Base-by-base conservation (phyloP, 1,140 invertebrate species). In the Atta colombica region DNA sequence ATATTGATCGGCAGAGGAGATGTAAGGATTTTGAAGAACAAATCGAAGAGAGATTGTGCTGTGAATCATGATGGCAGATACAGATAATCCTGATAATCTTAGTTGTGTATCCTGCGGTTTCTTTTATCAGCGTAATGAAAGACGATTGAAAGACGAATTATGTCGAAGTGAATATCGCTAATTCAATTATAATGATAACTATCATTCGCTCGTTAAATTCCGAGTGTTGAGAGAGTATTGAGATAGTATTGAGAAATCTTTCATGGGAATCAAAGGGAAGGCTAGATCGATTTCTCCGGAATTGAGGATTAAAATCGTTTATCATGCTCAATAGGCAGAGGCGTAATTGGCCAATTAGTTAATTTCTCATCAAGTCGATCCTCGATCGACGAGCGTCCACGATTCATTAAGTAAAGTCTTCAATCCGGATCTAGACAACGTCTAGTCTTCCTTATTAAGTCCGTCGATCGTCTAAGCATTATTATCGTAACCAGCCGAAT, bases 321-420 rank as follows among this genome's bases (percentile, higher is more conserved):
- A 87, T 88, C 77, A 12, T 65, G 77, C 31, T 61, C 86, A 85
- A 89, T 87, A 87, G 60, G 61, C 89, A 75, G 78, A 80, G 89
- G 89, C 89, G 87, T 93, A 93, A 93, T 93, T 92, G 92, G 89
- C 84, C 90, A 89, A 92, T 93, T 91, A 92, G 89, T 93, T 93
- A 93, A 93, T 92, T 92, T 92, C 91, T 89, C 89, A 86, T 93
- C 87, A 91, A 92, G 87, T 88, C 86, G 58, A 72, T 80, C 72
- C 75, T 63, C 66, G 65, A 75, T 35, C 12, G 45, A n/a, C 21
- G 35, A 35, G 68, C 69, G 8, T 71, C 21, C 82, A 61, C 71
- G 82, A 85, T 87, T 74, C 77, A 63, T 90, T 87, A 75, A 88
- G 61, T 60, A 65, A 81, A 77, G 28, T 61, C 55, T 21, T 39